Evolutionary conservation across 2,888 invertebrate species (phyloP).

Genomic region (Leucozona laternaria): DNA sequence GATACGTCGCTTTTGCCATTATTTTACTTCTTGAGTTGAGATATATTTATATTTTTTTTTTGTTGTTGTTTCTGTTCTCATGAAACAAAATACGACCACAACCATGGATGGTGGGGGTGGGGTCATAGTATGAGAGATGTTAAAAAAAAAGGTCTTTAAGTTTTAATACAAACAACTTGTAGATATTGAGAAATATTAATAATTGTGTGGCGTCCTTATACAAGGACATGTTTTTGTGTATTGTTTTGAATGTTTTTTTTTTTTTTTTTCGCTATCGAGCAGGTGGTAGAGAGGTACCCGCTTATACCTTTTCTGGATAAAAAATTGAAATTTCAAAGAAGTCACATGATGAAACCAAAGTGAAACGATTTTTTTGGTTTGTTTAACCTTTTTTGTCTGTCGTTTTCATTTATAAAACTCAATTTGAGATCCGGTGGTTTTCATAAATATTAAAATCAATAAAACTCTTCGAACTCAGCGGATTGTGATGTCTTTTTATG

Average conservation of each 20-base stretch:
- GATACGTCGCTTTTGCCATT: conserved; percentile 51
- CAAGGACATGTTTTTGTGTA: conserved; percentile 3
- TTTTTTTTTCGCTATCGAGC: neutral
- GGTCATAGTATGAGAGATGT: conserved; percentile 20
- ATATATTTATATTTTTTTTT: neutral
- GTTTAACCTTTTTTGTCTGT: neutral
- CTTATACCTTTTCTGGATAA: neutral
- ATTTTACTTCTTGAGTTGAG: conserved; percentile 32
- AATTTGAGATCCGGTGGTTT: neutral
- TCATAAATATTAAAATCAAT: conserved; percentile 26
- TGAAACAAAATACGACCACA: conserved; percentile 42
- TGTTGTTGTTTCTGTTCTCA: neutral
- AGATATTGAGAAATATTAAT: conserved; percentile 49
- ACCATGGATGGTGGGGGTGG: neutral
- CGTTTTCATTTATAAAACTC: neutral
- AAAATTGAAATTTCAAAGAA: conserved; percentile 5
- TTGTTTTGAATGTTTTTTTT: conserved; percentile 1
- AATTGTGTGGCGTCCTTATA: conserved; percentile 1
- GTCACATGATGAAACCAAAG: conserved; percentile 6
- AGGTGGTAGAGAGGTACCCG: neutral
- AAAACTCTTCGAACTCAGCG: conserved; percentile 17
- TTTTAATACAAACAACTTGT: conserved; percentile 58
- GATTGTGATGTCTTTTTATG: conserved; percentile 15
- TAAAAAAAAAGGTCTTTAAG: conserved; percentile 46
- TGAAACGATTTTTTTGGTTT: neutral